A percentile compares a stretch with the other conserved stretches of the same genome.
Conservation (phyloP, 2,113 vertebrate genomes). For the Otis tarda region DNA sequence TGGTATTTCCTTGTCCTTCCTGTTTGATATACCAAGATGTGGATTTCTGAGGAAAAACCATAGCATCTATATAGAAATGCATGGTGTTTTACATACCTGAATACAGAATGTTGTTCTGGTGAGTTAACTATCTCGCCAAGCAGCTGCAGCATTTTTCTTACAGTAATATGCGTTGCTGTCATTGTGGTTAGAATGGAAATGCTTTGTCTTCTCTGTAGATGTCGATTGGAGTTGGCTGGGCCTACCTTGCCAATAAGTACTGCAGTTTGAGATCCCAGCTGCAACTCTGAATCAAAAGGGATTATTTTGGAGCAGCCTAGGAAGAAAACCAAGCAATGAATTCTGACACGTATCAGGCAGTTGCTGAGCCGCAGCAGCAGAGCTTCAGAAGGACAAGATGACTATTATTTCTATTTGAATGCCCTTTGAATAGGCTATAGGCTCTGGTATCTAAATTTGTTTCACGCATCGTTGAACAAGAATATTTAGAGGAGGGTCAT, state of each 20-base stretch:
- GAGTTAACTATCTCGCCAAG: neutral
- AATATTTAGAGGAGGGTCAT: constrained; percentile 27
- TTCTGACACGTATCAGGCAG: neutral
- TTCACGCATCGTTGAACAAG: constrained; percentile 31
- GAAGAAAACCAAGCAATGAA: constrained; percentile 7
- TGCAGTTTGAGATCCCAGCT: neutral
- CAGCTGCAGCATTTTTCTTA: neutral
- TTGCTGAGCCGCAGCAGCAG: constrained; percentile 28
- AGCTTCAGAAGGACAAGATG: constrained; percentile 34
- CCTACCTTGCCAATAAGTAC: neutral
- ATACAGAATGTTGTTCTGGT: neutral
- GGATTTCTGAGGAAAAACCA: neutral
- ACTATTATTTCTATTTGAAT: constrained; percentile 59
- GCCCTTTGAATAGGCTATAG: constrained; percentile 53
- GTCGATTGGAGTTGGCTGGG: neutral
- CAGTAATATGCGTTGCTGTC: neutral
- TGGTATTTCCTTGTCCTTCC: neutral
- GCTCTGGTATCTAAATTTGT: constrained; percentile 58
- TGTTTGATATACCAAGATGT: neutral
- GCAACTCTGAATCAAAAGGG: neutral
- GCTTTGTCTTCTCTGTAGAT: neutral
- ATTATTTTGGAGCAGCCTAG: neutral
- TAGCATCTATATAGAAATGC: neutral
- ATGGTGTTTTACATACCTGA: neutral
- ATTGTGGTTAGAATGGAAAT: neutral